Percentiles rank a stretch among this genome's conserved stretches.
phyloP scores from a whole-genome alignment of 2,888 invertebrate genomes.

The Miltochrista miniata region DNA sequence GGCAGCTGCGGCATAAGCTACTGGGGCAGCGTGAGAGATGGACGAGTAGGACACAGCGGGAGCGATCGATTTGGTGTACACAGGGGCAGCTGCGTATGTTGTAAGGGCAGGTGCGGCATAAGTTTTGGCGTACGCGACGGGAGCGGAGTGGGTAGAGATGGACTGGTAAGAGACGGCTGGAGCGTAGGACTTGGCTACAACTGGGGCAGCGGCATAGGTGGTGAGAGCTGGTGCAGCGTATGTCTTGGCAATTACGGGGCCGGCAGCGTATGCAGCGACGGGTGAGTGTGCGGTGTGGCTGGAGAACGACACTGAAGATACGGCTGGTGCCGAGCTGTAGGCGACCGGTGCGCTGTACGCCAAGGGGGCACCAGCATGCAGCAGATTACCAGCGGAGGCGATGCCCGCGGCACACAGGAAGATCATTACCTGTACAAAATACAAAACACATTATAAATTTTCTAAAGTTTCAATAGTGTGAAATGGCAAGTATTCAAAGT shows the following conservation, averaged over 20 bases:
- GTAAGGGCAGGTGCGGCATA: conserved; percentile 48
- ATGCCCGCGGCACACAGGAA: conserved; percentile 84
- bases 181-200: conserved; percentile 56
- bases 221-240: conserved; percentile 57
- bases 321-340: conserved; percentile 62
- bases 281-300: conserved; percentile 40
- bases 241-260: conserved; percentile 56
- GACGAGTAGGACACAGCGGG: conserved; percentile 56
- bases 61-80: conserved; percentile 62
- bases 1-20: conserved; percentile 45
- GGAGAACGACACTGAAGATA: conserved; percentile 42
- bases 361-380: conserved; percentile 59
- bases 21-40: conserved; percentile 56
- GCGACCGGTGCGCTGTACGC: conserved; percentile 69
- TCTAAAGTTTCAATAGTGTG: too few relatives aligned
- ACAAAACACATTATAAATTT: too few relatives aligned
- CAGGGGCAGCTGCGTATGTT: conserved; percentile 66
- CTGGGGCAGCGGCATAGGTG: conserved; percentile 80
- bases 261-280: conserved; percentile 26
- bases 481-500: too few relatives aligned
- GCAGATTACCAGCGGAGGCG: conserved; percentile 84
- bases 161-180: conserved; percentile 51
- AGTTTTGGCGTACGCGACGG: conserved; percentile 52
- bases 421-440: conserved; percentile 70
- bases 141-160: conserved; percentile 61